These are phyloP conservation scores for Chrysomallon squamiferum DNA, from an alignment of 1,140 invertebrate species.

Conservation along the genomic window DNA sequence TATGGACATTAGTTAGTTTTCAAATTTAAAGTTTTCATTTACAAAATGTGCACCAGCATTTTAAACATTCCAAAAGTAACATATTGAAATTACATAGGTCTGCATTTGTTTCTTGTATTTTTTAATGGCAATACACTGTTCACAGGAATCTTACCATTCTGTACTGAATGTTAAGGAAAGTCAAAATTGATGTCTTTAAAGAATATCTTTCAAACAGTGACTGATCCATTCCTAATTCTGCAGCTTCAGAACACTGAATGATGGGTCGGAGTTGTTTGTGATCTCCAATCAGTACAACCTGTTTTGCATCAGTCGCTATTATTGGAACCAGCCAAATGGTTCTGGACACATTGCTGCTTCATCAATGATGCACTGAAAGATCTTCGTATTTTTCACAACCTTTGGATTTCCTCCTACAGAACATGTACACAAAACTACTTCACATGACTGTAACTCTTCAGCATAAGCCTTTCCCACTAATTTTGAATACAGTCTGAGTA, in stretches of 20 bases:
- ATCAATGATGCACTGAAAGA: constrained; percentile 45
- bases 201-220: constrained; percentile 56
- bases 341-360: constrained; percentile 58
- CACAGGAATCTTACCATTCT: constrained; percentile 48
- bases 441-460: constrained; percentile 25
- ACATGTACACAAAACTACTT: constrained; percentile 39
- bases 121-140: no score
- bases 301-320: constrained; percentile 35
- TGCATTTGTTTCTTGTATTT: no score
- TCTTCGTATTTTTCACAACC: constrained; percentile 8
- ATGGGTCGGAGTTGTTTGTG: constrained; percentile 55
- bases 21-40: no score
- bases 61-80: no score
- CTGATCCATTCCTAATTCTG: constrained; percentile 39
- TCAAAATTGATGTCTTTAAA: constrained; percentile 9
- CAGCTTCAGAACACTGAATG: constrained; percentile 38
- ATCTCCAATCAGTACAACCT: constrained; percentile 57
- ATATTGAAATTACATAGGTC: no score
- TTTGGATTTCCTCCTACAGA: constrained; percentile 26
- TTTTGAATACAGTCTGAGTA: constrained; percentile 23
- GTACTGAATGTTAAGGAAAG: constrained; percentile 46
- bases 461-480: constrained; percentile 23
- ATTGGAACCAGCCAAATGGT: constrained; percentile 51
- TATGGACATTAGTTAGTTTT: no score
- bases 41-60: no score